These are phyloP conservation scores for Dicyrtomina minuta DNA, from an alignment of 2,888 invertebrate genomes.

Conservation along the genomic window DNA sequence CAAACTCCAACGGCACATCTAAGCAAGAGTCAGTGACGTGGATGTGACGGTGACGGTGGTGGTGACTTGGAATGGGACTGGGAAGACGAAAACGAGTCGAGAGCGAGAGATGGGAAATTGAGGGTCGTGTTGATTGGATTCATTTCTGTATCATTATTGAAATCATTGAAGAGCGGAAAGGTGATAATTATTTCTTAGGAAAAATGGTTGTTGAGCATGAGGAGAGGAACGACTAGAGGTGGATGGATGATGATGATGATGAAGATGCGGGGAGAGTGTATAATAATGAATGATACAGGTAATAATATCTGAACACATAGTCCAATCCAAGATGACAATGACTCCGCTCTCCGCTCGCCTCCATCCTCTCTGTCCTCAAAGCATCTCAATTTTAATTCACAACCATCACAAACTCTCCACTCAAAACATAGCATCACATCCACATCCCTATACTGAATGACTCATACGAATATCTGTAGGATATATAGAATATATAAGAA, in stretches of 20 bases:
- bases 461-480: no score
- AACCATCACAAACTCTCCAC: no score
- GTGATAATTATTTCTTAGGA: constrained; percentile 34
- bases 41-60: no score
- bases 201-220: neutral
- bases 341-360: neutral
- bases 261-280: neutral
- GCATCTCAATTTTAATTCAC: no score
- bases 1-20: no score
- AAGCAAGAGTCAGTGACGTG: no score
- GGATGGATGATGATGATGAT: neutral
- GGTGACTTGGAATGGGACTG: no score
- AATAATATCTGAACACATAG: neutral
- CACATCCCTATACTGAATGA: no score
- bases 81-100: no score
- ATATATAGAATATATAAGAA: no score
- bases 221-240: neutral
- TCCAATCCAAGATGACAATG: constrained; percentile 15
- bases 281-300: neutral
- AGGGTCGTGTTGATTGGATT: constrained; percentile 33
- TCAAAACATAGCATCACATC: no score
- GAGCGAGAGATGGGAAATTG: constrained; percentile 1
- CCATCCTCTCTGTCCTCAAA: no score
- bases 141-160: constrained; percentile 39
- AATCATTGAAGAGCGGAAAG: constrained; percentile 35